Evolutionary conservation across 1,140 invertebrate species (phyloP).

Genomic region (Cydia fagiglandana): DNA sequence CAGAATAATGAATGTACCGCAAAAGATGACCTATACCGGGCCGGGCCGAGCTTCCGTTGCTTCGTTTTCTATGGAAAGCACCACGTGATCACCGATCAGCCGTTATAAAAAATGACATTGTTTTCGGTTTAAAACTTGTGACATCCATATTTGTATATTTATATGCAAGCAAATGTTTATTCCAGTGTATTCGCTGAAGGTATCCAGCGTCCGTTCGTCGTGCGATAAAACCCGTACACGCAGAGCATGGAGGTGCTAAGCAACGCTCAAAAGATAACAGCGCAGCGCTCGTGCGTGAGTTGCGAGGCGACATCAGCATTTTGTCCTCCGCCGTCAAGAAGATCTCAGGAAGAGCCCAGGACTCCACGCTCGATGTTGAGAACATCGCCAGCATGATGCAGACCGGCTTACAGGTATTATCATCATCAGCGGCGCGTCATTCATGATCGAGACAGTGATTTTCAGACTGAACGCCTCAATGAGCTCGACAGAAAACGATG

Average conservation of each 20-base stretch:
- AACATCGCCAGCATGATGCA: constrained; percentile 87
- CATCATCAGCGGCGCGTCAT: too few relatives aligned
- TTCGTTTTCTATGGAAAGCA: too few relatives aligned
- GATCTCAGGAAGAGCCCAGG: constrained; percentile 90
- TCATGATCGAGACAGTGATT: too few relatives aligned
- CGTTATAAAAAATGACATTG: too few relatives aligned
- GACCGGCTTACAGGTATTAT: constrained; percentile 76
- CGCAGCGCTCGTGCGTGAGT: constrained; percentile 91
- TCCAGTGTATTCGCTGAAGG: constrained; percentile 93
- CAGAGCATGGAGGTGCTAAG: constrained; percentile 98
- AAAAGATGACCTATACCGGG: too few relatives aligned
- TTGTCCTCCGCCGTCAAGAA: constrained; percentile 95
- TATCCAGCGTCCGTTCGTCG: constrained; percentile 96
- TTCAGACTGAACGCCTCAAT: too few relatives aligned
- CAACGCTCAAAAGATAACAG: constrained; percentile 96
- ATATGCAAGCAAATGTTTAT: constrained; percentile 37
- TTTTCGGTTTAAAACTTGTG: too few relatives aligned
- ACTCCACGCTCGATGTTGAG: constrained; percentile 87
- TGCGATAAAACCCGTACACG: constrained; percentile 99
- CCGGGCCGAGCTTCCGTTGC: too few relatives aligned
- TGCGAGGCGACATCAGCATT: constrained; percentile 96
- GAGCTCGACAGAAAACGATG: too few relatives aligned
- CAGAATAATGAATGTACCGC: too few relatives aligned
- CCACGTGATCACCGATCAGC: too few relatives aligned
- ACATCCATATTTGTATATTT: too few relatives aligned